phyloP scores from a whole-genome alignment of 2,888 invertebrate genomes.

The Cheilosia impressa region DNA sequence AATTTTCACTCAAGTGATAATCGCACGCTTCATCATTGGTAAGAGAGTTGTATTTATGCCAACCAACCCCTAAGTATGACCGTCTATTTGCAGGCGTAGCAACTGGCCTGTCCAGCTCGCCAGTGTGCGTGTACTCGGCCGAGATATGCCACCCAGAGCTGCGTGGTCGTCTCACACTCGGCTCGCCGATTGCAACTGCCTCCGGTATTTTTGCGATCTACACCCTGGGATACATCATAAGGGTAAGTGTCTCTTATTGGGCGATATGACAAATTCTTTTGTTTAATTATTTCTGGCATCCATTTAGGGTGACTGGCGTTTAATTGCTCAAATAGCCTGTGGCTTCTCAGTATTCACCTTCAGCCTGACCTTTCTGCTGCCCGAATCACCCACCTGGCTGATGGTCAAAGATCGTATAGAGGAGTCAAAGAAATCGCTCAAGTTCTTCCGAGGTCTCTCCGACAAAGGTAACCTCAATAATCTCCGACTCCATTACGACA shows the following conservation, averaged over 20 bases:
- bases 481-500: neutral
- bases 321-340: slow-evolving; percentile 76
- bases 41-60: slow-evolving; percentile 22
- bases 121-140: slow-evolving; percentile 78
- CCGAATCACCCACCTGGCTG: slow-evolving; percentile 89
- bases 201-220: slow-evolving; percentile 87
- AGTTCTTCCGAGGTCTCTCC: slow-evolving; percentile 85
- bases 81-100: slow-evolving; percentile 72
- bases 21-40: slow-evolving; percentile 78
- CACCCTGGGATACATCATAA: slow-evolving; percentile 84
- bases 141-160: slow-evolving; percentile 84
- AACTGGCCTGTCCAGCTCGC: slow-evolving; percentile 77
- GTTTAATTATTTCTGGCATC: slow-evolving; percentile 45
- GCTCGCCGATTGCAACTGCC: slow-evolving; percentile 86
- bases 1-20: slow-evolving; percentile 77
- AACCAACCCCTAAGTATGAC: neutral
- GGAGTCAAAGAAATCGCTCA: slow-evolving; percentile 85
- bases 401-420: slow-evolving; percentile 85
- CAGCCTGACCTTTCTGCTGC: slow-evolving; percentile 84
- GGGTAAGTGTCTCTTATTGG: slow-evolving; percentile 65
- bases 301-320: slow-evolving; percentile 76
- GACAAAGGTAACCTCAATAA: slow-evolving; percentile 52
- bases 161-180: slow-evolving; percentile 86
- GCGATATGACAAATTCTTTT: slow-evolving; percentile 14
- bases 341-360: slow-evolving; percentile 75